phyloP scores from a whole-genome alignment of 2,888 invertebrate species.

The Nomada hirtipes region DNA sequence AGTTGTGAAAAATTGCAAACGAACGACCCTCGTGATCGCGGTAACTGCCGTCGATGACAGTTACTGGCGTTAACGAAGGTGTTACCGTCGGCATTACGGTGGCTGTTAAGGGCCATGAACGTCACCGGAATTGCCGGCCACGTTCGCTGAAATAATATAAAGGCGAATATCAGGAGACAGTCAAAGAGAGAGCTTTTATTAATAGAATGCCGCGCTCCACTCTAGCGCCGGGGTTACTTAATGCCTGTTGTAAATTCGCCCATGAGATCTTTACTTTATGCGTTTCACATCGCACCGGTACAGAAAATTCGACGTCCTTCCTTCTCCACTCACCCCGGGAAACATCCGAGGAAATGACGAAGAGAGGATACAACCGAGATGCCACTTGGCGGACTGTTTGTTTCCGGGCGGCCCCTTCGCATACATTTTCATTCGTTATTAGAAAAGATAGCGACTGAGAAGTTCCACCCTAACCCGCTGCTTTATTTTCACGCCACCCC shows the following conservation, averaged over 20 bases:
- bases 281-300: neutral
- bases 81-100: slow-evolving; percentile 43
- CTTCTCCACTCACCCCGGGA: neutral
- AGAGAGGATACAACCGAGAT: slow-evolving; percentile 36
- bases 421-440: slow-evolving; percentile 63
- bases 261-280: slow-evolving; percentile 36
- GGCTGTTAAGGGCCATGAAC: slow-evolving; percentile 47
- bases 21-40: slow-evolving; percentile 48
- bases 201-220: slow-evolving; percentile 35
- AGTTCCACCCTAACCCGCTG: slow-evolving; percentile 28
- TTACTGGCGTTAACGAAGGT: slow-evolving; percentile 54
- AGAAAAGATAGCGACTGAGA: slow-evolving; percentile 52
- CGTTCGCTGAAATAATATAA: slow-evolving; percentile 53
- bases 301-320: neutral
- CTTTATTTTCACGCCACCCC: slow-evolving; percentile 41
- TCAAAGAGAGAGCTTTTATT: slow-evolving; percentile 32
- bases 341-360: neutral
- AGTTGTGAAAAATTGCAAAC: slow-evolving; percentile 39
- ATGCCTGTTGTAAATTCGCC: slow-evolving; percentile 38
- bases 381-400: slow-evolving; percentile 55
- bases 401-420: slow-evolving; percentile 28
- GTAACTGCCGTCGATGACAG: slow-evolving; percentile 57
- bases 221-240: slow-evolving; percentile 4
- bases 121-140: slow-evolving; percentile 42
- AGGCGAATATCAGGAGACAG: slow-evolving; percentile 19